Evolutionary conservation across 2,797 vertebrate species (phyloP), one percentile per base, ranked within the genome.

Genomic region (Semotilus atromaculatus): DNA sequence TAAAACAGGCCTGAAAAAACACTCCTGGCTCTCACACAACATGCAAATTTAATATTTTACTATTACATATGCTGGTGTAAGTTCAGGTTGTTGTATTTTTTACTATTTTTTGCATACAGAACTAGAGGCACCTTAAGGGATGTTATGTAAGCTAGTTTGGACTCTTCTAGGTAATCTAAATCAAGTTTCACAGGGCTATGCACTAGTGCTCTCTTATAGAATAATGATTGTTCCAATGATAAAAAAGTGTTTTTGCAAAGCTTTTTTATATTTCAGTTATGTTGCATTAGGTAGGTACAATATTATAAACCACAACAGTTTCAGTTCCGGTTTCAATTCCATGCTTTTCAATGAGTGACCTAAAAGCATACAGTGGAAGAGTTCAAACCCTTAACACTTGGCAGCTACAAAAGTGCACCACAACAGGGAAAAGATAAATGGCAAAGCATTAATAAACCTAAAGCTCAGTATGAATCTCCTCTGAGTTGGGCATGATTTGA

Each of bases 21-120:
- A 53, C 16, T 26, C 18, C 29, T 58, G 13, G n/a, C 45, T 55
- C 10, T 68, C 11, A 55, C 10, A 55, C 3, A 55, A 36, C 48
- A 83, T 68, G 73, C 72, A 68, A 83, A 83, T 68, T 2, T 4
- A 13, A 40, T 6, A 83, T 83, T 77, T 83, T 43, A 83, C 82
- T 83, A 83, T 66, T 40, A 18, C 16, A 2, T 83, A 40, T 16
- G 3, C 43, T 38, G 29, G 5, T 29, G 40, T 31, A 21, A n/a
- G 73, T 31, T 31, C 16, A 62, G 60, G 60, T 62, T 29, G 26
- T 62, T 62, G 1, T 1, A 14, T 8, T 31, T 31, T 43, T 31
- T 18, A 51, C 43, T 11, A 18, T 53, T 60, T 29, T 83, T 83
- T 83, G 62, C 82, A 36, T 83, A 68, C 10, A 76, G 36, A 83